Evolutionary conservation across 2,888 invertebrate genomes (phyloP), one percentile per base, ranked within the genome.

Genomic region (Malthinus seriepunctatus): DNA sequence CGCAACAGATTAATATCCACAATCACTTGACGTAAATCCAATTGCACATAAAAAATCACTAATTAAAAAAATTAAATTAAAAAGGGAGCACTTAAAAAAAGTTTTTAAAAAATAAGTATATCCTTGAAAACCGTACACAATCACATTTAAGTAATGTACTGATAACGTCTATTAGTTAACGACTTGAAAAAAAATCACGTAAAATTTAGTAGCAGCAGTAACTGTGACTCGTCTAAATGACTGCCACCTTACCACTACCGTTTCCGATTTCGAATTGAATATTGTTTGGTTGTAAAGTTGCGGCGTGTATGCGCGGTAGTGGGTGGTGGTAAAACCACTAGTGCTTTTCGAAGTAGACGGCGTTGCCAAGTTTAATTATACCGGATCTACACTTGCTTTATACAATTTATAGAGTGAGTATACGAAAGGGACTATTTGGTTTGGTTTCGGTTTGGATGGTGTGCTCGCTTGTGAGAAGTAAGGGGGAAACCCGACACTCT

Each of bases 221-320:
- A 78, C 78, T 78, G 78, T 77, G 78, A 76, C 77, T 65, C 68
- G 70, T 69, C 70, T 52, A 51, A 32, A 58, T 68, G 72, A 72
- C 75, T 69, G 78, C 72, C 78, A 78, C 78, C 78, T 78, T 77
- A 78, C 78, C 76, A 75, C 76, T 74, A 74, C 74, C 72, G 75
- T 71, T 72, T 39, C 44, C 44, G 51, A 51, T 38, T 48, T 34
- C 68, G 67, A 70, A 66, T 73, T 73, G 23, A 23, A 23, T 23
- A 23, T 74, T 75, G 73, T 74, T 71, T 64, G 58, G 51, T 53
- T 56, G 38, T 37, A 51, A 57, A 48, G 64, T 64, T 56, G 50
- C 54, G 62, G 58, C 56, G 61, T 63, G 63, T 65, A 67, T 66
- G 70, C 71, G 73, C 70, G 73, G 73, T 73, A 72, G 76, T 71